phyloP scores from a whole-genome alignment of 2,888 invertebrate genomes.

The Thera britannica region DNA sequence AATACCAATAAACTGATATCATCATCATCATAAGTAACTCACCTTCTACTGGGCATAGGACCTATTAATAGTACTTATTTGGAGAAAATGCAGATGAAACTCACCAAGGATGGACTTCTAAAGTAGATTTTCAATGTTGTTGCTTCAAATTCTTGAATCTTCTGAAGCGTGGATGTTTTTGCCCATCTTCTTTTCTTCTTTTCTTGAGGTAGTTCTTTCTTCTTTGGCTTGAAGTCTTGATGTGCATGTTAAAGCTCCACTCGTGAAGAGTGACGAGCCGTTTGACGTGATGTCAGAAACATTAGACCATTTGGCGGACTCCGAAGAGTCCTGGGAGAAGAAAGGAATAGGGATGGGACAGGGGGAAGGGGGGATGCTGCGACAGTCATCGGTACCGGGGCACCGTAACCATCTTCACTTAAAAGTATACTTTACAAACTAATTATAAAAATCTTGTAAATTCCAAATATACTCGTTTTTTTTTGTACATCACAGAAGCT shows the following conservation, averaged over 20 bases:
- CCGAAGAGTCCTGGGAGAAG: constrained; percentile 68
- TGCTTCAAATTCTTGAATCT: background rate
- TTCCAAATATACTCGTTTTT: constrained; percentile 79
- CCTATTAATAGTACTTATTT: too few species aligned
- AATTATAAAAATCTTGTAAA: constrained; percentile 85
- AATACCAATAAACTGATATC: too few species aligned
- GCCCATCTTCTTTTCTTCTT: background rate
- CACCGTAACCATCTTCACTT: constrained; percentile 71
- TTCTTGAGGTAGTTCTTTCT: background rate
- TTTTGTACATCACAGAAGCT: constrained; percentile 84
- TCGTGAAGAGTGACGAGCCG: constrained; percentile 53
- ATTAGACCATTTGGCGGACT: constrained; percentile 68
- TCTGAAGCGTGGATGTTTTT: background rate
- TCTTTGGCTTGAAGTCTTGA: background rate
- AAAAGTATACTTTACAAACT: constrained; percentile 81
- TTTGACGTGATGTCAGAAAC: constrained; percentile 51
- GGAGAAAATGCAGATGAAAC: background rate
- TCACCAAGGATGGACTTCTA: background rate
- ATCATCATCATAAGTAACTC: too few species aligned
- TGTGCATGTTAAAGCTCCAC: constrained; percentile 42
- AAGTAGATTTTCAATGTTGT: background rate
- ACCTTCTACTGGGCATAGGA: too few species aligned
- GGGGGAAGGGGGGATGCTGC: constrained; percentile 67
- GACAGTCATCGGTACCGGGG: constrained; percentile 62
- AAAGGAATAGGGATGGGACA: constrained; percentile 58